A percentile compares a stretch with the other conserved stretches of the same genome.
phyloP scores from a whole-genome alignment of 2,797 vertebrate species.

The Chelonia mydas region DNA sequence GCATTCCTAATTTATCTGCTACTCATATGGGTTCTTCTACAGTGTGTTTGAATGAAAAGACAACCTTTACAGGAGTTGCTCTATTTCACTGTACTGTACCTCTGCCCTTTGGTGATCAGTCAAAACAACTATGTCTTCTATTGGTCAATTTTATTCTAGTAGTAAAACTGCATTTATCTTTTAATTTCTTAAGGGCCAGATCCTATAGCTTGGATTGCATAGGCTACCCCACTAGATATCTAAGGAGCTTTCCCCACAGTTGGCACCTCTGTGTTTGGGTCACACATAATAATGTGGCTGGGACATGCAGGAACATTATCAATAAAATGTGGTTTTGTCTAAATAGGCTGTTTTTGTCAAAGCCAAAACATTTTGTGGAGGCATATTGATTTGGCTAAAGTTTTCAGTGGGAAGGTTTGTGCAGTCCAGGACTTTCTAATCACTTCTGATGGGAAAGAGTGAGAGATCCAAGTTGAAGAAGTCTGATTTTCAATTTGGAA shows the following conservation, averaged over 20 bases:
- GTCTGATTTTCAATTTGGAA: neutral
- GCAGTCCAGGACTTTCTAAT: neutral
- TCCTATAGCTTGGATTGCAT: neutral
- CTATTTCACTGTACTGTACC: neutral
- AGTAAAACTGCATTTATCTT: neutral
- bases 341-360: neutral
- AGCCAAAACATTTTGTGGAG: conserved; percentile 12
- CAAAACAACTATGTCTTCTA: neutral
- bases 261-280: neutral
- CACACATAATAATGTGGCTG: neutral
- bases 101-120: neutral
- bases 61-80: neutral
- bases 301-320: neutral
- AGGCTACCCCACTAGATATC: neutral
- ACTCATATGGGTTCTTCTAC: neutral
- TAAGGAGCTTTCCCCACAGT: neutral
- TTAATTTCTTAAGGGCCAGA: neutral
- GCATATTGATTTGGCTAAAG: accelerated
- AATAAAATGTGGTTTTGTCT: neutral
- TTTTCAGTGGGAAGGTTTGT: neutral
- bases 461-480: neutral
- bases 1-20: conserved; percentile 10
- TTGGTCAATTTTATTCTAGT: neutral
- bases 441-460: neutral
- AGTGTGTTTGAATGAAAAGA: neutral